Percentiles rank a stretch among this genome's conserved stretches.
Conservation (phyloP, 2,888 invertebrate genomes). For the Drosophila suboccidentalis region DNA sequence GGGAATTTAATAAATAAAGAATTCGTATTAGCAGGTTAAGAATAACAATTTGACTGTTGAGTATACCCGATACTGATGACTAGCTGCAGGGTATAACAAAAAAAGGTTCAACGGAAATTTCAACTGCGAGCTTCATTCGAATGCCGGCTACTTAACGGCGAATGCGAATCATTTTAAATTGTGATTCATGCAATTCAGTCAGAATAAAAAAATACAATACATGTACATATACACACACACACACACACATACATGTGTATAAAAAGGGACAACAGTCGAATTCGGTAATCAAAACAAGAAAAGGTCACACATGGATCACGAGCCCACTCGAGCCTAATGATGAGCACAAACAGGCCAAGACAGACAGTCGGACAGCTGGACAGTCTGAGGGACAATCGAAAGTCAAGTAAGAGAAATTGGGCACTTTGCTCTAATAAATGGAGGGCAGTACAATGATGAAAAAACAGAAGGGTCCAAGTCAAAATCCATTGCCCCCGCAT, state of each 20-base stretch:
- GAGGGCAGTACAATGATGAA: conserved; percentile 6
- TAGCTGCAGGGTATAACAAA: conserved; percentile 11
- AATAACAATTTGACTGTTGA: neutral
- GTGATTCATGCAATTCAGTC: conserved; percentile 59
- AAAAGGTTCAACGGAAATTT: conserved; percentile 58
- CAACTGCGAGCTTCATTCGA: conserved; percentile 41
- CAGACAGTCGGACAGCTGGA: conserved; percentile 16
- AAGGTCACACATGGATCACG: conserved; percentile 60
- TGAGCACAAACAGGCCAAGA: conserved; percentile 37
- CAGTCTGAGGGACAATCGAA: conserved; percentile 26
- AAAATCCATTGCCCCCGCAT: conserved; percentile 3
- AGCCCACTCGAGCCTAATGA: conserved; percentile 59
- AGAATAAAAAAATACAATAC: neutral
- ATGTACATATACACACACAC: neutral
- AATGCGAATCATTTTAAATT: conserved; percentile 80
- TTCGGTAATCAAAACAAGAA: conserved; percentile 61
- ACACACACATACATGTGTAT: neutral
- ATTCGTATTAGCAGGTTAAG: neutral
- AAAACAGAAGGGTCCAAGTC: conserved; percentile 10
- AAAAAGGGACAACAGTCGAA: conserved; percentile 48
- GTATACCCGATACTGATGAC: neutral
- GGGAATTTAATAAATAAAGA: neutral
- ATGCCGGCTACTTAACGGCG: conserved; percentile 70
- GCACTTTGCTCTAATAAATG: conserved; percentile 55
- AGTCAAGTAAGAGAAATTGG: conserved; percentile 48